A percentile compares a stretch with the other conserved stretches of the same genome.
phyloP scores from a whole-genome alignment of 2,797 vertebrate species.

The Trachops cirrhosus region DNA sequence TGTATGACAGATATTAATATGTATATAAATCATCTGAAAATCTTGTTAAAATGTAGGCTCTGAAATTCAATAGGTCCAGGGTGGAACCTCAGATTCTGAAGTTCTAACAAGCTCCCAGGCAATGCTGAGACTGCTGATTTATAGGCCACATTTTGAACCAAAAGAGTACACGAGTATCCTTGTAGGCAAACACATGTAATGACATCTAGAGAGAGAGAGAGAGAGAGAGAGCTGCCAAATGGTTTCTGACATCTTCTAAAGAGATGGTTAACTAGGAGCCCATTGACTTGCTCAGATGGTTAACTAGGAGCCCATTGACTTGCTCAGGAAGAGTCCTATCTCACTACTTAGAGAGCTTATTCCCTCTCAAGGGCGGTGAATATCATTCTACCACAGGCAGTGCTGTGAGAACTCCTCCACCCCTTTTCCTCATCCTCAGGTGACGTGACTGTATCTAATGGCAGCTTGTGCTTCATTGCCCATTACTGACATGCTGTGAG shows the following conservation, averaged over 20 bases:
- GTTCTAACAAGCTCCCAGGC: not conserved
- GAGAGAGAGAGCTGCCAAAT: not conserved
- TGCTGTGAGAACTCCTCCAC: not conserved
- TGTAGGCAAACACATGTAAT: not conserved
- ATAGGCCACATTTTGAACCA: not conserved
- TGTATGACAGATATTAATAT: not conserved
- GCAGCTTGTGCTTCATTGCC: conserved; percentile 22
- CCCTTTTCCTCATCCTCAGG: not conserved
- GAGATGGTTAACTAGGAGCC: not conserved
- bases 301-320: not conserved
- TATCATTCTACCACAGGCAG: not conserved
- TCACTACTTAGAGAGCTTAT: not conserved
- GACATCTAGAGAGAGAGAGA: not conserved
- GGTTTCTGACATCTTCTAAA: not conserved
- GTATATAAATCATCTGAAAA: not conserved
- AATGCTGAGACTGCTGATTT: not conserved
- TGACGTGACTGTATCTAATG: not conserved
- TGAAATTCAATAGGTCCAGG: not conserved
- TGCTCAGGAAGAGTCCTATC: not conserved
- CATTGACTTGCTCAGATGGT: not conserved
- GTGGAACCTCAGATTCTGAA: not conserved
- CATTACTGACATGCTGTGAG: conserved; percentile 43
- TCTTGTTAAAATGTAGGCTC: not conserved
- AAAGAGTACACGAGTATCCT: not conserved
- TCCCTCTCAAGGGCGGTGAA: not conserved